These are phyloP conservation scores for Oligia fasciuncula DNA, from an alignment of 2,888 invertebrate species.

Conservation along the genomic window DNA sequence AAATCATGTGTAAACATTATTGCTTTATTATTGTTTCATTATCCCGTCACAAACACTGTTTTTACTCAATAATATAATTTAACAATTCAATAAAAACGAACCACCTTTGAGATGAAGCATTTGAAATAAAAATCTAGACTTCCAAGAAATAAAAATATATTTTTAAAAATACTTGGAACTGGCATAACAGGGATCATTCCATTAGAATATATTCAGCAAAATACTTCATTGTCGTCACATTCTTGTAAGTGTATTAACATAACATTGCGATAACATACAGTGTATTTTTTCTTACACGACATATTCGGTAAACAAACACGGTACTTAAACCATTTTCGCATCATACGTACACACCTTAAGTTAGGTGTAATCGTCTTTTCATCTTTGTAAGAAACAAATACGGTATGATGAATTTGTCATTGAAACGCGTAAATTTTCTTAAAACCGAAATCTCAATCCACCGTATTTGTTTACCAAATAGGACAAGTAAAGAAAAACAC, in stretches of 20 bases:
- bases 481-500: slow-evolving; percentile 17
- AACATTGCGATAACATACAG: slow-evolving; percentile 46
- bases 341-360: neutral
- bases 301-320: slow-evolving; percentile 28
- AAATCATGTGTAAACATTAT: slow-evolving; percentile 34
- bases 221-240: slow-evolving; percentile 47
- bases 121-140: slow-evolving; percentile 56
- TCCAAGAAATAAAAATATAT: slow-evolving; percentile 63
- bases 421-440: neutral
- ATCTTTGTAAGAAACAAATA: neutral
- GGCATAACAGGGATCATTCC: slow-evolving; percentile 47
- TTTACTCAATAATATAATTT: slow-evolving; percentile 27
- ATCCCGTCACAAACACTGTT: slow-evolving; percentile 28
- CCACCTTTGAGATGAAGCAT: slow-evolving; percentile 43
- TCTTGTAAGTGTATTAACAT: slow-evolving; percentile 34
- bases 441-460: neutral
- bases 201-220: slow-evolving; percentile 42
- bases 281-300: slow-evolving; percentile 14
- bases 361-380: neutral
- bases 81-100: slow-evolving; percentile 59
- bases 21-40: slow-evolving; percentile 38
- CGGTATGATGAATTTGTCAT: neutral
- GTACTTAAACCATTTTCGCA: neutral
- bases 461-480: slow-evolving; percentile 34
- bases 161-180: slow-evolving; percentile 55